These are phyloP conservation scores for Apostichopus parvimensis DNA, from an alignment of 35 echinoderm and acorn worm species.

Conservation along the genomic window DNA sequence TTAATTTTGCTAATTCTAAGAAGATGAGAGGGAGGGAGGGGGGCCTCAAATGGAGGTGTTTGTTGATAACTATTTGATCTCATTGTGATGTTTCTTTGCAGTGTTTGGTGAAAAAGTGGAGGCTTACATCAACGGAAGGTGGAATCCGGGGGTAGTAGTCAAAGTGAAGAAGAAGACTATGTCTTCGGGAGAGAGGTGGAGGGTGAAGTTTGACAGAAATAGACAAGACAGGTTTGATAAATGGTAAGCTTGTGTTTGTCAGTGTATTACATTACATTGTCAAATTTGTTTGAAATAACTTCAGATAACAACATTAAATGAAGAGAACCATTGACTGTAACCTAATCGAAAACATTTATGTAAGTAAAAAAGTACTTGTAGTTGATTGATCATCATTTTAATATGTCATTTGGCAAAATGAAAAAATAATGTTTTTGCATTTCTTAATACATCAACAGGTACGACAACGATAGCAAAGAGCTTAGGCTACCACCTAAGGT, in stretches of 20 bases:
- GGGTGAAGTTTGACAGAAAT: constrained; percentile 90
- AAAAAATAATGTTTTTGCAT: neutral
- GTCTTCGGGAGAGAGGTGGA: constrained; percentile 64
- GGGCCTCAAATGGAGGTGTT: too few species aligned
- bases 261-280: too few species aligned
- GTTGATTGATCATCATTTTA: neutral
- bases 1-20: too few species aligned
- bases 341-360: too few species aligned
- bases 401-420: neutral
- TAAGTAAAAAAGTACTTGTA: too few species aligned
- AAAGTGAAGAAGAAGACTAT: constrained; percentile 69
- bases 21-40: too few species aligned
- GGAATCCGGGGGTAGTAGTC: constrained; percentile 74
- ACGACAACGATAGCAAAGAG: constrained; percentile 52
- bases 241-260: constrained; percentile 48
- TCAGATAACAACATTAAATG: too few species aligned
- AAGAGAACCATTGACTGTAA: too few species aligned
- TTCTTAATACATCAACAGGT: constrained; percentile 15
- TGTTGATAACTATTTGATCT: too few species aligned
- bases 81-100: constrained; percentile 18
- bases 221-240: constrained; percentile 89
- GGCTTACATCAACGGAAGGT: constrained; percentile 69
- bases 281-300: too few species aligned
- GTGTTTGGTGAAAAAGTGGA: constrained; percentile 75
- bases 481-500: constrained; percentile 52